Evolutionary conservation across 2,888 invertebrate species (phyloP), one percentile per base, ranked within the genome.

Genomic region (Harpalus rubripes): DNA sequence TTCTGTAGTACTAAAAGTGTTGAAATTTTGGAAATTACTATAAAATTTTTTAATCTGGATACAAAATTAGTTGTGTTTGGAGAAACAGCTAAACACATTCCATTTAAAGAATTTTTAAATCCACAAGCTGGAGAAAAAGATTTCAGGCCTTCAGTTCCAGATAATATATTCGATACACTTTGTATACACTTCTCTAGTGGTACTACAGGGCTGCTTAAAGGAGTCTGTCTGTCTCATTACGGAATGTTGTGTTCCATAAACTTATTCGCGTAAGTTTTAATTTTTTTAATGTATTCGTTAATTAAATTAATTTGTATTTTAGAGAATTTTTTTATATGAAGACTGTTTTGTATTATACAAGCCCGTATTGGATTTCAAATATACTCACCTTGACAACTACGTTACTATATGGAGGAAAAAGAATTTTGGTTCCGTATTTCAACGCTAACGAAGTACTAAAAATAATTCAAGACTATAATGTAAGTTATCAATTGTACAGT

Each of bases 41-140:
- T 89, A 7, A 81, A 88, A 83, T 86, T 87, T 58, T 86, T 87
- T 7, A 87, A 87, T 58, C 15, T 87, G 7, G 65, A 88, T 5
- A 63, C 88, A n/a, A 88, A 88, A 86, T 85, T 90, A 26, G 88
- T 90, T 0, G 87, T 89, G 79, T 89, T 89, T 86, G 90, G 88
- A 0, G 82, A 88, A 79, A 87, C 88, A 6, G 63, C 80, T 10
- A 85, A 87, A 44, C 86, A 87, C n/a, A 84, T 86, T 5, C 26
- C 84, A 10, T 86, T 87, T 78, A 87, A 87, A 56, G 86, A 87
- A 0, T 88, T 88, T 56, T 88, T 89, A 63, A 74, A 89, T 52
- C 84, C 87, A 41, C 86, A 86, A 32, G 81, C 86, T 8, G 87
- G 87, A 18, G 88, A 88, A 52, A 89, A 89, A 85, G 81, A 85